phyloP scores from a whole-genome alignment of 2,888 invertebrate genomes.

The Trichopoda pennipes region DNA sequence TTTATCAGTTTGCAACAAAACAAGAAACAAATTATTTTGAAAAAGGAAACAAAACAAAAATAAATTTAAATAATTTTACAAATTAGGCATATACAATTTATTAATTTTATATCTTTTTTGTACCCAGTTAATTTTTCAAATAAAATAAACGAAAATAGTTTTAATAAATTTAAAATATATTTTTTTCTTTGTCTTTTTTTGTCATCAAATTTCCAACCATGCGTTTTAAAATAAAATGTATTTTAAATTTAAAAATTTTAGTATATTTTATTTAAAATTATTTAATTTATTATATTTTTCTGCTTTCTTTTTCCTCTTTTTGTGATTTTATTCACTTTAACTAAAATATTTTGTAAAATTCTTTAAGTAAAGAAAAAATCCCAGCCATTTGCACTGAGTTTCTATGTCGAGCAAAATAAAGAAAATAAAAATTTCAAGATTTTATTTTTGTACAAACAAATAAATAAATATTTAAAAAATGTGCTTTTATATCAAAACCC shows the following conservation, averaged over 20 bases:
- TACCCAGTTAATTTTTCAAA: slow-evolving; percentile 43
- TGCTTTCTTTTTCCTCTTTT: not conserved
- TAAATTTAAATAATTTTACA: slow-evolving; percentile 10
- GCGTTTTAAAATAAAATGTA: slow-evolving; percentile 52
- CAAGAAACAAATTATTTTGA: too few relatives aligned
- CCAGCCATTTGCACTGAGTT: slow-evolving; percentile 60
- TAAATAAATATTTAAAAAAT: slow-evolving; percentile 49
- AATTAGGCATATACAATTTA: slow-evolving; percentile 31
- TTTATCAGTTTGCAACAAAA: slow-evolving; percentile 41
- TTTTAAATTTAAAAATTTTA: slow-evolving; percentile 50
- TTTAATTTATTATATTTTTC: slow-evolving; percentile 40
- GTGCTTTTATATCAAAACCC: slow-evolving; percentile 35
- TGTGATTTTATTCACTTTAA: slow-evolving; percentile 54
- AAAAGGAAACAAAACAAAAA: slow-evolving; percentile 33
- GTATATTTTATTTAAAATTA: slow-evolving; percentile 36
- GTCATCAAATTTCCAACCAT: slow-evolving; percentile 52
- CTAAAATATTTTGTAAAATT: slow-evolving; percentile 64
- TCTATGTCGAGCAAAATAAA: slow-evolving; percentile 44
- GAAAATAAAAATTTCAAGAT: slow-evolving; percentile 34
- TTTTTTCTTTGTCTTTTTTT: slow-evolving; percentile 41
- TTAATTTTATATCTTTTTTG: slow-evolving; percentile 26
- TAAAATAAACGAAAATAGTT: slow-evolving; percentile 46
- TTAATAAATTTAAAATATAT: not conserved
- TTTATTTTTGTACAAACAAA: slow-evolving; percentile 35
- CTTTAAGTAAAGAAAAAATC: slow-evolving; percentile 53